phyloP scores from a whole-genome alignment of 2,113 vertebrate genomes.

The Thamnaconus septentrionalis region DNA sequence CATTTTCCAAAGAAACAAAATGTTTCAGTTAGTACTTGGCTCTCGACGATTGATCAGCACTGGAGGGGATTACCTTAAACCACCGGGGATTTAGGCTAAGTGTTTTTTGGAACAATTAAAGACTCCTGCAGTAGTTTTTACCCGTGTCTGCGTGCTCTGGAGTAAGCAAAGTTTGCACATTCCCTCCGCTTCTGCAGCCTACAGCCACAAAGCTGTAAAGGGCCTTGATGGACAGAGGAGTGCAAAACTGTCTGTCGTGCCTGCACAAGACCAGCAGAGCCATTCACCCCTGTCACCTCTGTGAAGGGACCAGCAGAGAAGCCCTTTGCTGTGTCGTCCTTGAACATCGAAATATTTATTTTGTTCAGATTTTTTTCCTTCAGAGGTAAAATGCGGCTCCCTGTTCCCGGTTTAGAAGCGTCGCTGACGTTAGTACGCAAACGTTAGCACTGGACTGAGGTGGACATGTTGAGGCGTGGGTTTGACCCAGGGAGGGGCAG shows the following conservation, averaged over 20 bases:
- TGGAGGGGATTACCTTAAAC: conserved; percentile 1
- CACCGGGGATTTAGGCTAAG: not conserved
- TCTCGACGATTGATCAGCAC: conserved; percentile 2
- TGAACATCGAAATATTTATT: too few species aligned
- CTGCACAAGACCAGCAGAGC: conserved; percentile 50
- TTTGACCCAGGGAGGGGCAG: conserved; percentile 15
- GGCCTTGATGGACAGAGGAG: conserved; percentile 21
- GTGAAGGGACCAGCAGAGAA: conserved; percentile 26
- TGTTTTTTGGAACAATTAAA: not conserved
- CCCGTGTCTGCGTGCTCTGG: conserved; percentile 8
- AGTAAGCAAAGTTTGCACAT: conserved; percentile 9
- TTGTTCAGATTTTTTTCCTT: too few species aligned
- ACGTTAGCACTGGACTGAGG: conserved; percentile 26
- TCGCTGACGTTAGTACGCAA: not conserved
- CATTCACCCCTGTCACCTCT: conserved; percentile 46
- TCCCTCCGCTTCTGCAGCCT: conserved; percentile 18
- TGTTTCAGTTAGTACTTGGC: not conserved
- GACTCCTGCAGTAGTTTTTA: not conserved
- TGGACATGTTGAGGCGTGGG: conserved; percentile 59
- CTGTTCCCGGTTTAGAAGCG: not conserved
- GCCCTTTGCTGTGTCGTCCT: not conserved
- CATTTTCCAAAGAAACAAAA: not conserved
- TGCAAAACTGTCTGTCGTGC: conserved; percentile 29
- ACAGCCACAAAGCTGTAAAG: conserved; percentile 46
- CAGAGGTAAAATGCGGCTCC: not conserved